phyloP scores from a whole-genome alignment of 1,140 invertebrate species.

The Adoxophyes honmai region DNA sequence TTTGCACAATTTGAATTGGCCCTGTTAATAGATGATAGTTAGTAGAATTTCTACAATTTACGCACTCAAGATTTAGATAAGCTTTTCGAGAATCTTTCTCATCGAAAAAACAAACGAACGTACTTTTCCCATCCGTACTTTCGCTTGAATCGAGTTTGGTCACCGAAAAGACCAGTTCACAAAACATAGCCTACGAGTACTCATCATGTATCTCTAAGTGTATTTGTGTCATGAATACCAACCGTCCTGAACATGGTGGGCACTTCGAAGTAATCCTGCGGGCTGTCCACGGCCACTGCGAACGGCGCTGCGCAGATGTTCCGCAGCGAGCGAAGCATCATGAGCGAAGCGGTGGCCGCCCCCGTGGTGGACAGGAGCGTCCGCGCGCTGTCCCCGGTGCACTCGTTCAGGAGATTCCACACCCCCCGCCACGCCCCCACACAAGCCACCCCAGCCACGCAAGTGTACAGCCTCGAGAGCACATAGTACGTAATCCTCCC shows the following conservation, averaged over 20 bases:
- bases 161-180: too few species aligned
- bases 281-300: conserved; percentile 84
- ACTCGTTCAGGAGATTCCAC: conserved; percentile 86
- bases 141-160: too few species aligned
- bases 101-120: too few species aligned
- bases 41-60: too few species aligned
- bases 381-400: conserved; percentile 80
- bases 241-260: conserved; percentile 87
- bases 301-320: conserved; percentile 91
- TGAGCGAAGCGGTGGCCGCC: conserved; percentile 81
- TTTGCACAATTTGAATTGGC: too few species aligned
- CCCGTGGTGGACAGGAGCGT: conserved; percentile 80
- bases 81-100: too few species aligned
- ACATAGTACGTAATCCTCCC: conserved; percentile 83
- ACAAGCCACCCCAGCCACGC: conserved; percentile 85
- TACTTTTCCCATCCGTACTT: too few species aligned
- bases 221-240: conserved; percentile 26
- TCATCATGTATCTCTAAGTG: not conserved
- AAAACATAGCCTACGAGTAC: too few species aligned
- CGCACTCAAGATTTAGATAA: too few species aligned
- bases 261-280: conserved; percentile 87
- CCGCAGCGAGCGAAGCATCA: conserved; percentile 81
- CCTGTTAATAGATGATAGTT: too few species aligned
- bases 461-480: conserved; percentile 86
- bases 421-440: conserved; percentile 91